Base-by-base conservation (phyloP, 2,888 invertebrate species). In the Noctuana brunneofusca region DNA sequence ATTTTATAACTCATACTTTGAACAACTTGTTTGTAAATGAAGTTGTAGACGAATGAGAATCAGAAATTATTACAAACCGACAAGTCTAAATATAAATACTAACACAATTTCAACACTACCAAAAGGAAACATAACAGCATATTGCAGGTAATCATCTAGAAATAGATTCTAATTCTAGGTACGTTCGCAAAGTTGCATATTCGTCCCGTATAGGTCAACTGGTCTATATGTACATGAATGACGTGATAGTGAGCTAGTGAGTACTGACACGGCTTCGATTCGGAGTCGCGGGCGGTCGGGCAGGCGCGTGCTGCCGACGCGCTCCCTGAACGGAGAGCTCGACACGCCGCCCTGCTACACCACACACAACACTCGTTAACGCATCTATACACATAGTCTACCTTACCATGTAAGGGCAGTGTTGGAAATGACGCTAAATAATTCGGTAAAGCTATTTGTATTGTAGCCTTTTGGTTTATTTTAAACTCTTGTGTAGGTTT, bases 221-320 rank as follows among this genome's bases (percentile, higher is more conserved):
- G n/a, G n/a, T n/a, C 9, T 32, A 22, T 0, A 49, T 50, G 6
- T 38, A 20, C 30, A 18, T 46, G 57, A 22, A 20, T 64, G 57
- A 62, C 30, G 58, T 49, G 52, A 1, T 27, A 30, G 16, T 71
- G 73, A 43, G 16, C 18, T 18, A 43, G 41, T 41, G 41, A 41
- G 76, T 91, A 92, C 92, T 92, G 90, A 91, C 92, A 92, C 87
- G 77, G 89, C 84, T 83, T 93, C 94, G 87, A 94, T 96, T 96
- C 97, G 96, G 87, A 97, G 96, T 95, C 97, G 95, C 87, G 97
- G 96, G 83, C 97, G 93, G 85, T 97, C 97, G 71, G 96, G 95
- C 77, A 97, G 92, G 66, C 97, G 94, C 83, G 96, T 97, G 92
- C 97, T 97, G 83, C 97, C 97, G 70, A 97, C 93, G 68, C 97